A percentile compares a stretch with the other conserved stretches of the same genome.
These are phyloP conservation scores for Prionace glauca DNA, from an alignment of 2,797 vertebrate species.

Conservation along the genomic window DNA sequence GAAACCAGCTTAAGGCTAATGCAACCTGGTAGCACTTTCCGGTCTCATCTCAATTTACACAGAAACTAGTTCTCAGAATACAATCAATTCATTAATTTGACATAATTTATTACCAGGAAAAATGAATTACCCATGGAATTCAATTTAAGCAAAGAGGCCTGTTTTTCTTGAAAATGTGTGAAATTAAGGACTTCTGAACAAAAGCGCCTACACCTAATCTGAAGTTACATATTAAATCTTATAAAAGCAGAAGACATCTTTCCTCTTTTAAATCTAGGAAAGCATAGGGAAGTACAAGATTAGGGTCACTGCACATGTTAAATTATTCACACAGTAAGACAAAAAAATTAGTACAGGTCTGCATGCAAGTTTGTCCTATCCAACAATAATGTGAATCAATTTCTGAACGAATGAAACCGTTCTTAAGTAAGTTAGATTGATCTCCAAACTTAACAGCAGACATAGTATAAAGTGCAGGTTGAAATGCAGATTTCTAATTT, in stretches of 20 bases:
- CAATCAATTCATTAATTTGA: background rate
- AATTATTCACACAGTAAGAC: background rate
- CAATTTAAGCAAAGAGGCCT: background rate
- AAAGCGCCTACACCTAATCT: background rate
- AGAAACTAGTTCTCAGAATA: background rate
- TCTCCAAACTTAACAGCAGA: background rate
- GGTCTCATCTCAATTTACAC: background rate
- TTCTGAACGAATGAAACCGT: background rate
- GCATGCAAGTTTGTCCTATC: background rate
- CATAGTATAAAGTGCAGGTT: background rate
- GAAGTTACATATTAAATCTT: background rate
- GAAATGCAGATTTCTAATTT: background rate
- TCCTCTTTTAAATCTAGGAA: background rate
- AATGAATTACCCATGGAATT: background rate
- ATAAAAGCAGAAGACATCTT: background rate
- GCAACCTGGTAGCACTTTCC: background rate
- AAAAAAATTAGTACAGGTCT: background rate
- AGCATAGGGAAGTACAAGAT: background rate
- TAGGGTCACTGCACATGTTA: background rate
- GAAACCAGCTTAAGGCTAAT: slow-evolving; percentile 29
- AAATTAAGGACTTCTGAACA: background rate
- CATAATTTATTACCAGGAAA: background rate
- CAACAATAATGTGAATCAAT: background rate
- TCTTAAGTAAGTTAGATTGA: background rate
- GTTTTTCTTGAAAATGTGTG: background rate